Base-by-base conservation (phyloP, 1,140 invertebrate species). In the Heliconius congener region DNA sequence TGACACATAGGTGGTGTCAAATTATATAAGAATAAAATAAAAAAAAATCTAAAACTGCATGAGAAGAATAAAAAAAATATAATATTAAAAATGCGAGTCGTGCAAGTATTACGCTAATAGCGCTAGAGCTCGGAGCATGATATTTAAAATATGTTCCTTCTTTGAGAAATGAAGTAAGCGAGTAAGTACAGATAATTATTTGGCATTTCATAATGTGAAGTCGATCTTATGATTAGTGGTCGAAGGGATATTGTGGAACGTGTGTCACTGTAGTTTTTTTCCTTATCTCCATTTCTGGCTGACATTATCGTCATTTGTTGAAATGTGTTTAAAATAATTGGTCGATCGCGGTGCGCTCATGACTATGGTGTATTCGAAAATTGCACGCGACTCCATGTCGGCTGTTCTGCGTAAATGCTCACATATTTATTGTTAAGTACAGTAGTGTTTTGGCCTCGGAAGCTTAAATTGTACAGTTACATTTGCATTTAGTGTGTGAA, bases 271-370 rank as follows among this genome's bases (percentile, higher is more conserved):
- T 87, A 79, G 74, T 79, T 74, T 83, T 23, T 87, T 90, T 85
- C 83, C 86, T 91, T 91, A 92, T 91, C 92, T 91, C 81, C 73
- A 82, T 82, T 85, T 84, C 83, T 83, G 87, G 84, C 91, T 90
- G 91, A 90, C 91, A 94, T 94, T 93, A 93, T 91, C 88, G 87
- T 92, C 91, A 91, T 92, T 94, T 93, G 93, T 94, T 94, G 93
- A 94, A 94, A 94, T 91, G 92, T 93, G 86, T 94, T 94, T 94
- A 94, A 93, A 94, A 93, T 94, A 94, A 94, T 94, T 93, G 91
- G 82, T 86, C 87, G 85, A 86, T 86, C 82, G 87, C 89, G 83
- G 87, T 88, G 91, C 82, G 87, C 87, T 81, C 89, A 90, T 91
- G 89, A 87, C 85, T 87, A 85, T 84, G 85, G 86, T 87, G 91